phyloP scores from a whole-genome alignment of 2,888 invertebrate genomes.

The Congeria kusceri region DNA sequence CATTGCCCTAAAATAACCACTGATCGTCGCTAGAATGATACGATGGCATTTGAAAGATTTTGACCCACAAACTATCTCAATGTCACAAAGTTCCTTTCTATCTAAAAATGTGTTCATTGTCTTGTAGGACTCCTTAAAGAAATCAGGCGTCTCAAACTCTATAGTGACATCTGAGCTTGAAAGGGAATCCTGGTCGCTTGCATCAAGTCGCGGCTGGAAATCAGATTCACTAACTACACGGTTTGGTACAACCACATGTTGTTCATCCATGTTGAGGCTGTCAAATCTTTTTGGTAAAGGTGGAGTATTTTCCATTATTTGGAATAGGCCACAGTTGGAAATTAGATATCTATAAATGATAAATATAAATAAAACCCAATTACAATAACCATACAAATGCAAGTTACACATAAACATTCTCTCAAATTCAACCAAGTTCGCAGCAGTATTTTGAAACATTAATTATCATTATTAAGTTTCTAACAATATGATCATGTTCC shows the following conservation, averaged over 20 bases:
- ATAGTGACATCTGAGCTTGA: constrained; percentile 8
- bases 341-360: too few species aligned
- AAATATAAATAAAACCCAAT: too few species aligned
- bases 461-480: too few species aligned
- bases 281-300: constrained; percentile 49
- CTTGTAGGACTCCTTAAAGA: constrained; percentile 70
- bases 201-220: neutral
- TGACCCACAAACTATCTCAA: constrained; percentile 78
- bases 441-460: too few species aligned
- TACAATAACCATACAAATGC: too few species aligned
- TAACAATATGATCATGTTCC: too few species aligned
- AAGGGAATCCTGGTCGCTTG: neutral
- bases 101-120: constrained; percentile 78
- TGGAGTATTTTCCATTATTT: constrained; percentile 49
- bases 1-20: constrained; percentile 86
- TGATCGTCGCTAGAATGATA: constrained; percentile 85
- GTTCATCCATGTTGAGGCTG: constrained; percentile 37
- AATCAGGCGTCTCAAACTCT: constrained; percentile 51
- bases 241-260: neutral
- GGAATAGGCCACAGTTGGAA: too few species aligned
- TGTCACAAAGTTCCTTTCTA: constrained; percentile 83
- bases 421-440: too few species aligned
- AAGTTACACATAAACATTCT: too few species aligned
- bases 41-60: constrained; percentile 84
- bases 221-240: neutral